Percentiles rank a stretch among this genome's conserved stretches.
phyloP scores from a whole-genome alignment of 2,888 invertebrate genomes.

The Pheosia gnoma region DNA sequence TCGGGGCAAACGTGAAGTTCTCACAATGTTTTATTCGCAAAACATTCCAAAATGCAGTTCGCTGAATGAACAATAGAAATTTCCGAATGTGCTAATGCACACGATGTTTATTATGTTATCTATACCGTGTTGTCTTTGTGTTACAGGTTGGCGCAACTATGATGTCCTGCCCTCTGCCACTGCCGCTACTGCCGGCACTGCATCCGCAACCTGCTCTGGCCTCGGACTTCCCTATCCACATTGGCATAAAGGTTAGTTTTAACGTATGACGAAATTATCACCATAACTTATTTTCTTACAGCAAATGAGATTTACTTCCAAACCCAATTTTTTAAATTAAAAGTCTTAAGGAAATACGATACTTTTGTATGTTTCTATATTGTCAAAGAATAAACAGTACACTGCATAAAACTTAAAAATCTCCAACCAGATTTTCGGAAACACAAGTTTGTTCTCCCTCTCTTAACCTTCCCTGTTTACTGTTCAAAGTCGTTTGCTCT shows the following conservation, averaged over 20 bases:
- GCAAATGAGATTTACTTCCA: too few relatives aligned
- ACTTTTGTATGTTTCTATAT: too few relatives aligned
- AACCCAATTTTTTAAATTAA: background rate
- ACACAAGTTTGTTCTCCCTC: conserved; percentile 25
- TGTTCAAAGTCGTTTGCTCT: conserved; percentile 61
- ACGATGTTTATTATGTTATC: too few relatives aligned
- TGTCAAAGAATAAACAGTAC: background rate
- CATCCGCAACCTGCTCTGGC: conserved; percentile 84
- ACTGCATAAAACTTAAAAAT: conserved; percentile 6
- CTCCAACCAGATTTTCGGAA: conserved; percentile 15
- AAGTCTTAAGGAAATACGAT: too few relatives aligned
- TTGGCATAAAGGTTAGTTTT: conserved; percentile 85
- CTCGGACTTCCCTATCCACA: conserved; percentile 86
- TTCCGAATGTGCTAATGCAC: too few relatives aligned
- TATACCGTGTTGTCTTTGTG: conserved; percentile 19
- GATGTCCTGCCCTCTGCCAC: conserved; percentile 88
- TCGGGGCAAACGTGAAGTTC: too few relatives aligned
- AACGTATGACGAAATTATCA: background rate
- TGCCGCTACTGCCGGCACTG: conserved; percentile 85
- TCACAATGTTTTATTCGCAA: too few relatives aligned
- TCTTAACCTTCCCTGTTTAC: conserved; percentile 54
- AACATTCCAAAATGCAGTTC: too few relatives aligned
- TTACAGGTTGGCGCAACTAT: conserved; percentile 82
- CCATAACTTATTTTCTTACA: background rate
- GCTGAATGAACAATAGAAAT: too few relatives aligned